Evolutionary conservation across 2,113 vertebrate species (phyloP).

Genomic region (Aplodontia rufa): DNA sequence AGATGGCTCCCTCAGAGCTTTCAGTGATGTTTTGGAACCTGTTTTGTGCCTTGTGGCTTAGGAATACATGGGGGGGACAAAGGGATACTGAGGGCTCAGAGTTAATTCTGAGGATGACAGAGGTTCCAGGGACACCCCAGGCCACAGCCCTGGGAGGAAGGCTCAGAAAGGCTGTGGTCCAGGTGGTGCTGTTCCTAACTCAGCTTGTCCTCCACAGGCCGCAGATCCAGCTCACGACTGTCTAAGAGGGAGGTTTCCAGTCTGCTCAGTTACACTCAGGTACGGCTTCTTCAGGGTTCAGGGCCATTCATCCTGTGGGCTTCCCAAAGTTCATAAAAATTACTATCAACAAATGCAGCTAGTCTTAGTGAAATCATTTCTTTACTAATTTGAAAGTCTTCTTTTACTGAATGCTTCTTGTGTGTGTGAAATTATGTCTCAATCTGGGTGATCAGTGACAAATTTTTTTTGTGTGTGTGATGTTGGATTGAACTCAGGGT

Average conservation of each 20-base stretch:
- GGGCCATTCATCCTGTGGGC: neutral
- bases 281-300: neutral
- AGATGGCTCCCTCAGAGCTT: neutral
- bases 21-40: neutral
- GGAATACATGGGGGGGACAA: neutral
- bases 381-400: neutral
- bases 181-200: neutral
- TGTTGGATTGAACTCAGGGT: neutral
- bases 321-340: too few relatives aligned
- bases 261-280: constrained; percentile 75
- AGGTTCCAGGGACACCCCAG: neutral
- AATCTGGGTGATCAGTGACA: neutral
- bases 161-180: neutral
- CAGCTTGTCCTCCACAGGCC: constrained; percentile 27
- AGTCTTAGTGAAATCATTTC: neutral
- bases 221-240: constrained; percentile 73
- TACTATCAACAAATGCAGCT: neutral
- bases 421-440: neutral
- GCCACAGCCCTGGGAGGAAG: neutral
- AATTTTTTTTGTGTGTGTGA: neutral
- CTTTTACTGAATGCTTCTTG: neutral
- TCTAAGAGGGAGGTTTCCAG: constrained; percentile 77
- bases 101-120: neutral
- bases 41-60: neutral
- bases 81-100: neutral